Percentiles rank a stretch among this genome's conserved stretches.
Conservation (phyloP, 2,797 vertebrate species). For the Tympanoctomys barrerae region DNA sequence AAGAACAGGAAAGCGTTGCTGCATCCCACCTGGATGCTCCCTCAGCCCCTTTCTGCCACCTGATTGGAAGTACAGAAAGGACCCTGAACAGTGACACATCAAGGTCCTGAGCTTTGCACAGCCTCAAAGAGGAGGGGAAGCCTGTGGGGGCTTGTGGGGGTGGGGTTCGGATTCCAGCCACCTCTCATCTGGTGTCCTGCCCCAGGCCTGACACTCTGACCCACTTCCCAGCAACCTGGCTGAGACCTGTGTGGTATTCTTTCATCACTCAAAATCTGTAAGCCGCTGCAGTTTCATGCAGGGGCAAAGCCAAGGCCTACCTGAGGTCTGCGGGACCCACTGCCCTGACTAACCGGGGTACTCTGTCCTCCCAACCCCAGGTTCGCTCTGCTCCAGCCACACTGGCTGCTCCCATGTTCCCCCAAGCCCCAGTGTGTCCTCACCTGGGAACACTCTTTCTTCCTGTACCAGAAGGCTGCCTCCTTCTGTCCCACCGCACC, state of each 20-base stretch:
- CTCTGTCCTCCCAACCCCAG: no score
- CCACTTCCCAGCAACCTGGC: background rate
- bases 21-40: no score
- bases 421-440: no score
- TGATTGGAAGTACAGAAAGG: background rate
- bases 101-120: background rate
- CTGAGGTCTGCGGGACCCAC: background rate
- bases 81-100: background rate
- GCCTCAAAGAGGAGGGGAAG: background rate
- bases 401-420: background rate
- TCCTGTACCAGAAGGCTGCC: accelerated
- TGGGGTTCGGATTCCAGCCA: background rate
- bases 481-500: accelerated
- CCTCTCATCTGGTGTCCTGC: background rate
- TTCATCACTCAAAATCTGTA: background rate
- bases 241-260: no score
- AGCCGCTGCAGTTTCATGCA: background rate
- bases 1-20: no score
- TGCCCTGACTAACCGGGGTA: background rate
- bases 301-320: background rate
- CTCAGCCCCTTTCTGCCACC: no score
- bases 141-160: background rate
- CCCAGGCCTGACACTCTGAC: background rate
- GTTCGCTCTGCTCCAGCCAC: background rate
- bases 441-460: background rate